Base-by-base conservation (phyloP, 2,888 invertebrate genomes). In the Amblyjoppa fuscipennis region DNA sequence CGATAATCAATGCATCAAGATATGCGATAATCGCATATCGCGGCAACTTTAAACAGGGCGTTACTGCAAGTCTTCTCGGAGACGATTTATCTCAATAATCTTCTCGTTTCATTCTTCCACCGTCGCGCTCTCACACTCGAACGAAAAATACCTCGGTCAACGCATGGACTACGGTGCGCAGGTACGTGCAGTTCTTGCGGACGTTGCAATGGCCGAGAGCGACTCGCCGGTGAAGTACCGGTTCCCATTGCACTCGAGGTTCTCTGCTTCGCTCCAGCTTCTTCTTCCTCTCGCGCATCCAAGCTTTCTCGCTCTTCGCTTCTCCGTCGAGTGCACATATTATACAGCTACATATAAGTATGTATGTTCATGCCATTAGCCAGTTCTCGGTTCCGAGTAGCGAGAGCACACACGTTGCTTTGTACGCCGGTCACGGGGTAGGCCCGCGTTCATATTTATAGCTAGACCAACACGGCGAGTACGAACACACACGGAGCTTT, bases 391-490 rank as follows among this genome's bases (percentile, higher is more conserved):
- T 84, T 20, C 73, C 66, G 45, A 76, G 77, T 81, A 81, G 74
- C 69, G 28, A 61, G 73, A 53, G 71, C 75, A 41, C 51, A 79
- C 51, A 66, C 71, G 51, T 78, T 28, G 77, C 81, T 92, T 88
- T 88, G 91, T 90, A 92, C 89, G 87, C 90, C 87, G 89, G 89
- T 92, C 92, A 92, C 92, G 92, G 89, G 87, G 79, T 87, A 77
- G 87, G 89, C 88, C 89, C 77, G 70, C 59, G 76, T 76, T 87
- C 89, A 91, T 92, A 93, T 92, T 92, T 92, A 92, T 92, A 92
- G 92, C 92, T 89, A 84, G 87, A 85, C 87, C 41, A 51, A 34
- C 28, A 61, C 68, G 16, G 51, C 71, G 38, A 53, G 61, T 41
- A 73, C 73, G 13, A 25, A 49, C 53, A 41, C 31, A 61, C 75